Evolutionary conservation across 2,888 invertebrate species (phyloP).

Genomic region (Cheilosia soror): DNA sequence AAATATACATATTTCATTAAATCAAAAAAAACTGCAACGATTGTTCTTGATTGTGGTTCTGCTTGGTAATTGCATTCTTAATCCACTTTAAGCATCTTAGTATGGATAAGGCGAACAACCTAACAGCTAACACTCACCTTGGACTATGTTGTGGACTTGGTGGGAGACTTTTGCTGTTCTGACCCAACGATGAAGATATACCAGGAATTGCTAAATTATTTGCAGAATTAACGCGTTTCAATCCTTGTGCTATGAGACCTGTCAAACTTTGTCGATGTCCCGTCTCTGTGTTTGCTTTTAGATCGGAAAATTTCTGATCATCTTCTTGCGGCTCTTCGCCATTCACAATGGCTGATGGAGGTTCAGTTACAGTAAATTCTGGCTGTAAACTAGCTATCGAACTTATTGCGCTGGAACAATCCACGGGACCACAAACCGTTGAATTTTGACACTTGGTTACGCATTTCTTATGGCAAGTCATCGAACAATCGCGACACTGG

Average conservation of each 20-base stretch:
- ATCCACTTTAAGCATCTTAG: too few species aligned
- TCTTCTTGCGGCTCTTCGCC: slow-evolving; percentile 58
- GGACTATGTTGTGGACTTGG: slow-evolving; percentile 91
- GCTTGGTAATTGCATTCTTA: too few species aligned
- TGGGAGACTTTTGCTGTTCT: slow-evolving; percentile 87
- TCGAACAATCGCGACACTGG: slow-evolving; percentile 93
- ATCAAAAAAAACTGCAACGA: background rate
- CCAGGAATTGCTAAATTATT: slow-evolving; percentile 88
- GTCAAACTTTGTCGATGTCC: slow-evolving; percentile 82
- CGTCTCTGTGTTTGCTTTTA: slow-evolving; percentile 75
- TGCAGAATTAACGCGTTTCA: slow-evolving; percentile 89
- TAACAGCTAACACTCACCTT: slow-evolving; percentile 79
- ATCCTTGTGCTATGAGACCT: slow-evolving; percentile 84
- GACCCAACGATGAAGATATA: slow-evolving; percentile 84
- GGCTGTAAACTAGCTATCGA: slow-evolving; percentile 78
- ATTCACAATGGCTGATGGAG: slow-evolving; percentile 55
- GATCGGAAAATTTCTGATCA: slow-evolving; percentile 23
- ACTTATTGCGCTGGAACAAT: slow-evolving; percentile 77
- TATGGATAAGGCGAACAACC: too few species aligned
- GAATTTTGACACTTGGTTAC: slow-evolving; percentile 92
- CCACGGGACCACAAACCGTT: slow-evolving; percentile 86
- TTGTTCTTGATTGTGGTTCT: background rate
- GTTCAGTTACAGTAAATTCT: slow-evolving; percentile 84
- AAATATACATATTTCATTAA: too few species aligned
- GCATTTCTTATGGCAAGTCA: slow-evolving; percentile 98